Conservation (phyloP, 2,888 invertebrate species). For the Cephalotes varians region DNA sequence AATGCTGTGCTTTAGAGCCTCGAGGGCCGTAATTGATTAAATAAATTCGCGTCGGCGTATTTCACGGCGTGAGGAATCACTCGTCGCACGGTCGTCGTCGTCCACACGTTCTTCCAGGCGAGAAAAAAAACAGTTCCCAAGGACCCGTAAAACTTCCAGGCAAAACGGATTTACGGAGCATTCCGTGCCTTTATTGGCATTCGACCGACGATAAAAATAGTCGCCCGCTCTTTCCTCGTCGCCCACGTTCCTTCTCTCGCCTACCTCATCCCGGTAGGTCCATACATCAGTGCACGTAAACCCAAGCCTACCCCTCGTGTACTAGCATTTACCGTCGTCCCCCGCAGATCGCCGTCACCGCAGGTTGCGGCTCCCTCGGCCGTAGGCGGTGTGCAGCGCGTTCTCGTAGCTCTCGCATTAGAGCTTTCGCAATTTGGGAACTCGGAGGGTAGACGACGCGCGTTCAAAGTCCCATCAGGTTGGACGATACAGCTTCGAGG, state of each 20-base stretch:
- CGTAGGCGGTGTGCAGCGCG: constrained; percentile 56
- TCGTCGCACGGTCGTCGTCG: constrained; percentile 24
- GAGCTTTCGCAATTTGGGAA: constrained; percentile 73
- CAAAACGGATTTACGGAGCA: constrained; percentile 28
- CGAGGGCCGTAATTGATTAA: constrained; percentile 46
- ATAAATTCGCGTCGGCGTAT: constrained; percentile 53
- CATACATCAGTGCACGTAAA: constrained; percentile 42
- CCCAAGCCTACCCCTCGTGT: constrained; percentile 19
- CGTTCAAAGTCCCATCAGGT: constrained; percentile 76
- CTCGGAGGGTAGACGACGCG: constrained; percentile 66
- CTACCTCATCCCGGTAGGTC: background rate
- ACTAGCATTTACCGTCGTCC: constrained; percentile 63
- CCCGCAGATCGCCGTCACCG: constrained; percentile 44
- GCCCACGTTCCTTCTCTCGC: constrained; percentile 5
- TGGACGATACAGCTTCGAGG: constrained; percentile 53
- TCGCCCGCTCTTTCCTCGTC: background rate
- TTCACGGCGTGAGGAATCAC: constrained; percentile 45
- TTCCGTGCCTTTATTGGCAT: constrained; percentile 57
- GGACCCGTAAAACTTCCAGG: constrained; percentile 35
- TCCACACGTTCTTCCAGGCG: background rate
- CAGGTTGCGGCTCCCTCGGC: constrained; percentile 55
- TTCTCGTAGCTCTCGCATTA: constrained; percentile 70
- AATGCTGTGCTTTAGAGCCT: constrained; percentile 24
- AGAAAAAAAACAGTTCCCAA: constrained; percentile 36
- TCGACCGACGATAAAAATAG: constrained; percentile 61